Conservation (phyloP, 1,140 invertebrate species). For the Akabosia matsudoensis region DNA sequence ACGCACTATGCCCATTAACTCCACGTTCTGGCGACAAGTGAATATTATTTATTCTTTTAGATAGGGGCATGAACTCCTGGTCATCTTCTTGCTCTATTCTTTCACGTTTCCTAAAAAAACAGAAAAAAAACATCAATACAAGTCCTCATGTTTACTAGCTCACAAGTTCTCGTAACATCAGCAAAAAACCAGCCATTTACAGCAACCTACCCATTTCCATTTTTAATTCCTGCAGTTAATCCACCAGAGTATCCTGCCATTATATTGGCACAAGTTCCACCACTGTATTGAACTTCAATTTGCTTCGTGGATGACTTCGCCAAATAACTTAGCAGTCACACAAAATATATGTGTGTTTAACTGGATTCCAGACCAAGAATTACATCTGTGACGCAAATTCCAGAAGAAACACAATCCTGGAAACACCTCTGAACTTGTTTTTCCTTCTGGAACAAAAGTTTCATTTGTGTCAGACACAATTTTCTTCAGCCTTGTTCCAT, state of each 20-base stretch:
- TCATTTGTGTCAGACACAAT: too few species aligned
- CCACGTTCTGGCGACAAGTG: slow-evolving; percentile 26
- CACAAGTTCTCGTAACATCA: background rate
- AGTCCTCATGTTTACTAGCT: background rate
- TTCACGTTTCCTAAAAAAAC: slow-evolving; percentile 33
- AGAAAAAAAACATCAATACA: background rate
- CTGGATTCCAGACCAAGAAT: too few species aligned
- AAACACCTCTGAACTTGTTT: too few species aligned
- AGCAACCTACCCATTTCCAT: background rate
- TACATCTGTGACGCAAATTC: too few species aligned
- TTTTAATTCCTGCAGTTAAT: background rate
- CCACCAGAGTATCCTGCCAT: background rate
- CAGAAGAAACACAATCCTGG: too few species aligned
- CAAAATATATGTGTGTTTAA: too few species aligned
- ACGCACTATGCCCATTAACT: background rate
- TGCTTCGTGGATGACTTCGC: too few species aligned
- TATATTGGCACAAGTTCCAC: background rate
- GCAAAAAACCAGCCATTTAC: too few species aligned
- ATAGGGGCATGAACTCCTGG: slow-evolving; percentile 41
- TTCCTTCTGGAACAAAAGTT: too few species aligned
- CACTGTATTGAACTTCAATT: background rate
- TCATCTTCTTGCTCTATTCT: slow-evolving; percentile 34
- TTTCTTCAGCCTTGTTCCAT: too few species aligned
- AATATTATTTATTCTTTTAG: slow-evolving; percentile 42
- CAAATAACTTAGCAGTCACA: too few species aligned